Evolutionary conservation across 2,113 vertebrate genomes (phyloP).

Genomic region (Cervus canadensis): DNA sequence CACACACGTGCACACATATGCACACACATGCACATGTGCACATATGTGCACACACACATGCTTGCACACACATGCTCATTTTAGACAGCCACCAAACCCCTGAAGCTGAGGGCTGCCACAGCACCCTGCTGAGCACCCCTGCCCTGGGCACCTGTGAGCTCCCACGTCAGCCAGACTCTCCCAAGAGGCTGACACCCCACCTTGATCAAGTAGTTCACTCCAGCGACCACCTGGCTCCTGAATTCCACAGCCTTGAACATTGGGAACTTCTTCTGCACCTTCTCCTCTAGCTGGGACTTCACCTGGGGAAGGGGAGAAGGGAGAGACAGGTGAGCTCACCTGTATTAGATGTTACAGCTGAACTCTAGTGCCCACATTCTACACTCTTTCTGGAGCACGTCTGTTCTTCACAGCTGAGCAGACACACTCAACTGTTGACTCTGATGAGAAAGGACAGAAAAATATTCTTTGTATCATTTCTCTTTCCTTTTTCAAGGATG

Average conservation of each 20-base stretch:
- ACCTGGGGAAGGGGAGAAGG: conserved; percentile 66
- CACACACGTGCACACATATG: accelerated
- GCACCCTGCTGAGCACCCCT: background rate
- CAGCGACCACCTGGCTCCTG: conserved; percentile 81
- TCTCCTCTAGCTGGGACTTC: conserved; percentile 73
- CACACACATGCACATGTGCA: too few relatives aligned
- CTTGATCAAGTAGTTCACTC: conserved; percentile 88
- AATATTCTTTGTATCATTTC: too few relatives aligned
- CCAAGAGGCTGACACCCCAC: conserved; percentile 61
- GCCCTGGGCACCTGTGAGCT: too few relatives aligned
- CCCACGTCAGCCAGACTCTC: background rate
- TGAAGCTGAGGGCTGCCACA: background rate
- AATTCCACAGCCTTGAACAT: conserved; percentile 76
- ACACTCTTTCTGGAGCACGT: accelerated
- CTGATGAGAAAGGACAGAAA: background rate
- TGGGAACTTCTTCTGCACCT: background rate
- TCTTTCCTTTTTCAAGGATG: background rate
- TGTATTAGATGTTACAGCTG: background rate
- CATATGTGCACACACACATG: too few relatives aligned
- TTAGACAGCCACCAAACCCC: background rate
- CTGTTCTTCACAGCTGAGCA: accelerated
- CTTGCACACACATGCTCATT: background rate
- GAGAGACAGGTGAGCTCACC: background rate
- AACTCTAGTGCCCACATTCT: background rate
- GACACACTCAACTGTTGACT: accelerated